Evolutionary conservation across 2,888 invertebrate species (phyloP).

Genomic region (Thymelicus acteon): DNA sequence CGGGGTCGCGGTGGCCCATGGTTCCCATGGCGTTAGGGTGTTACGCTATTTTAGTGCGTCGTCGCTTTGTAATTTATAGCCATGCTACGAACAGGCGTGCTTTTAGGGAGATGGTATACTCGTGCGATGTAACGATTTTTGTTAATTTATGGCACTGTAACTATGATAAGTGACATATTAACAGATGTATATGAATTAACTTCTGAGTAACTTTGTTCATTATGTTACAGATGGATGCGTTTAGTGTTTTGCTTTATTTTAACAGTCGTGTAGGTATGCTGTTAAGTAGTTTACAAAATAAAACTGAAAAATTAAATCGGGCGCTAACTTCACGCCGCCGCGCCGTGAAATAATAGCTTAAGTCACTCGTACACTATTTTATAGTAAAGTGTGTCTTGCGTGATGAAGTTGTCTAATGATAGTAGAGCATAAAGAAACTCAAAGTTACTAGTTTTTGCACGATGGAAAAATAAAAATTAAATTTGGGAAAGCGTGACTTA

Average conservation of each 20-base stretch:
- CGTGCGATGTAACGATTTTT: slow-evolving; percentile 65
- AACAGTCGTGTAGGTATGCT: background rate
- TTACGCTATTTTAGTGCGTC: slow-evolving; percentile 82
- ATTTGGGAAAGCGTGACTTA: too few relatives aligned
- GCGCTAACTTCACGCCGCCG: too few relatives aligned
- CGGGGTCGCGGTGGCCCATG: slow-evolving; percentile 55
- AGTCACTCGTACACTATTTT: too few relatives aligned
- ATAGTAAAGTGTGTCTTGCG: too few relatives aligned
- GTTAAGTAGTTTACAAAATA: too few relatives aligned
- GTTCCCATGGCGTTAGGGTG: slow-evolving; percentile 82
- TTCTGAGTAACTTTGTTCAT: slow-evolving; percentile 20
- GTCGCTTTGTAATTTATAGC: slow-evolving; percentile 78
- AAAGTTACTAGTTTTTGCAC: too few relatives aligned
- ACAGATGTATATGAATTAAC: slow-evolving; percentile 33
- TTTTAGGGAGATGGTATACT: slow-evolving; percentile 72
- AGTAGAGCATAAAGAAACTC: too few relatives aligned
- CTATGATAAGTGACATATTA: slow-evolving; percentile 56
- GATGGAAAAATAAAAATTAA: too few relatives aligned
- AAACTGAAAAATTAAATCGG: too few relatives aligned
- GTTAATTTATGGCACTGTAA: slow-evolving; percentile 68
- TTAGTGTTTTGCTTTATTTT: slow-evolving; percentile 14
- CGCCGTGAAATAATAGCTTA: too few relatives aligned
- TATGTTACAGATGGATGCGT: slow-evolving; percentile 17
- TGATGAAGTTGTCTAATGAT: too few relatives aligned
- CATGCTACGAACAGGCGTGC: slow-evolving; percentile 71